These are phyloP conservation scores for Nymphalis polychloros DNA, from an alignment of 2,888 invertebrate genomes.

Conservation along the genomic window DNA sequence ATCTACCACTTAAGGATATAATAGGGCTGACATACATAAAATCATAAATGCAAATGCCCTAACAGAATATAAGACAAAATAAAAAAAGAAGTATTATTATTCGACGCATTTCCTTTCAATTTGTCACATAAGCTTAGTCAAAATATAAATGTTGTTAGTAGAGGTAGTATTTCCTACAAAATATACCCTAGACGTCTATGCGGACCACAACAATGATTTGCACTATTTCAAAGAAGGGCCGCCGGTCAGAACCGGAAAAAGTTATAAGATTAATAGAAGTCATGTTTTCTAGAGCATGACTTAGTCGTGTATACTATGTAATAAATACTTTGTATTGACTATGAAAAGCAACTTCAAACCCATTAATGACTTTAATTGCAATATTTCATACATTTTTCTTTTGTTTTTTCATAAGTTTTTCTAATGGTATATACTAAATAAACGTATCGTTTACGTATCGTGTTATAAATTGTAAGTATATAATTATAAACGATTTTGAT, in stretches of 20 bases:
- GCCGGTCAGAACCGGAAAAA: slow-evolving; percentile 62
- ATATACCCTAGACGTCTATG: not conserved
- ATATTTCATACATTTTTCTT: too few species aligned
- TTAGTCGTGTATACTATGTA: slow-evolving; percentile 18
- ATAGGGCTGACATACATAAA: too few species aligned
- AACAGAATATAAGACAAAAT: too few species aligned
- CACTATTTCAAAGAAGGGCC: slow-evolving; percentile 52
- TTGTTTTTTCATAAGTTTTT: not conserved
- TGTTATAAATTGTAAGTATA: too few species aligned
- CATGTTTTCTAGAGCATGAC: slow-evolving; percentile 45
- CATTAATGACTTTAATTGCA: too few species aligned
- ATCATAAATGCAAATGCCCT: too few species aligned
- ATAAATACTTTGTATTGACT: not conserved
- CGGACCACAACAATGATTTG: slow-evolving; percentile 56
- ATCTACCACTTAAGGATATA: too few species aligned
- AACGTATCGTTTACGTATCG: not conserved
- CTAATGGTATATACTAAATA: not conserved
- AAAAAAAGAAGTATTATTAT: too few species aligned
- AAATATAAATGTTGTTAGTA: not conserved
- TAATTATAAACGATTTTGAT: too few species aligned
- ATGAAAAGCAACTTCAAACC: too few species aligned
- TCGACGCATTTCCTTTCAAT: too few species aligned
- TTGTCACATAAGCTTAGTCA: not conserved
- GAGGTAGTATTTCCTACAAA: not conserved
- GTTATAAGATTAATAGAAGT: slow-evolving; percentile 69